Base-by-base conservation (phyloP, 2,888 invertebrate genomes). In the Sicus ferrugineus region DNA sequence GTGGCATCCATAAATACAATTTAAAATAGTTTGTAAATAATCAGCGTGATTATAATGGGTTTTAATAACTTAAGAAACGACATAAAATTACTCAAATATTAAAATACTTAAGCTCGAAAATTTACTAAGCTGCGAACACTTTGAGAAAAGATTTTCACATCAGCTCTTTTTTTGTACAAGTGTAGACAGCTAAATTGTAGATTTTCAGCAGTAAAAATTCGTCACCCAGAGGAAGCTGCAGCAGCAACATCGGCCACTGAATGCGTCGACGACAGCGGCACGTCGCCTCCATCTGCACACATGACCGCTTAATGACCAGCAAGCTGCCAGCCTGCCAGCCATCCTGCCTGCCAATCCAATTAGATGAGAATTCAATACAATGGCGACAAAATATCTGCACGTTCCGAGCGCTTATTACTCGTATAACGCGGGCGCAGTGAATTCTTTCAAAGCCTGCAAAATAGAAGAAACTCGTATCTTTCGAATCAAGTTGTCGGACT, bases 351-450 rank as follows among this genome's bases (percentile, higher is more conserved):
- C 48, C 48, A 66, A 63, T 42, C 67, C 70, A 70, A 70, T 70
- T 70, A 70, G 70, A 70, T 54, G 48, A 63, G 70, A 73, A 75
- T 74, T 73, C 75, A 75, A 75, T 75, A 73, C 73, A 74, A 74
- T 75, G 75, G 76, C 76, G 77, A 75, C 74, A 76, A 77, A 77
- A 77, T 77, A 75, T 73, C 72, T 77, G 69, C 77, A 77, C 77
- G 77, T 75, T 63, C 26, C 50, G 65, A 28, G 28, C 28, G 62
- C 28, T 46, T 62, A 62, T 26, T 16, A 48, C 21, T 34, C 19
- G 23, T 61, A 19, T 6, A 7, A 28, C 1, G 6, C 42, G 28
- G 26, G 62, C 34, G n/a, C 62, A 62, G 62, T 28, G 34, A 30
- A 21, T n/a, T n/a, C n/a, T n/a, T n/a, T n/a, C n/a, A 46, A 46